Base-by-base conservation (phyloP, 2,888 invertebrate species). In the Proisotoma minuta region DNA sequence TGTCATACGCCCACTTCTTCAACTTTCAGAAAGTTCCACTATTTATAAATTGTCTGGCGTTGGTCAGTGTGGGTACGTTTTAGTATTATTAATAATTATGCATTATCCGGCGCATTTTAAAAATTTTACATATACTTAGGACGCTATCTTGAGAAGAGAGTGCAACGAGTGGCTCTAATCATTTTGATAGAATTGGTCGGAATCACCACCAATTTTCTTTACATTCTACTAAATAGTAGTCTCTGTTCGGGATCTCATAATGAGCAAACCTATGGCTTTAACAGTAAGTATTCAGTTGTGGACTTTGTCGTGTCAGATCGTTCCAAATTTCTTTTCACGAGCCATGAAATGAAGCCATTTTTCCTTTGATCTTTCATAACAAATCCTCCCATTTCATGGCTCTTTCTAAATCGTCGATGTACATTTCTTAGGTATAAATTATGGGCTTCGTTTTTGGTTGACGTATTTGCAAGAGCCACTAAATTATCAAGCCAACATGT, bases 1-100 rank as follows among this genome's bases (percentile, higher is more conserved):
- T 70, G 1, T 23, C 66, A 1, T 52, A 51, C n/a, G 68, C 70
- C 12, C 70, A 68, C 1, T 66, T 64, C 22, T 70, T 66, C 27
- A 65, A 70, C 47, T 68, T 68, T 27, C 34, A 40, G 5, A 34
- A 24, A 18, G 26, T 62, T 18, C 60, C 50, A 27, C 18, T 65
- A 15, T 64, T 63, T 40, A 49, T 64, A 26, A 68, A 59, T 40
- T 40, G 51, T 10, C 26, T 66, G 3, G 40, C 62, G 10, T 22
- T 68, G 20, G 54, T 68, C 54, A 18, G 47, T 2, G 27, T 65
- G 22, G 68, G 68, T 63, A 22, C 47, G 57, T 23, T 8, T n/a
- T n/a, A n/a, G n/a, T 3, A 49, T 20, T 27, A 20, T 57, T 8
- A 43, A 8, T 10, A 8, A 39, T n/a, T 20, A 8, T n/a, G 5